Percentiles rank a stretch among this genome's conserved stretches.
Evolutionary conservation across 2,888 invertebrate species (phyloP).

Genomic region (Ichneumon xanthorius): DNA sequence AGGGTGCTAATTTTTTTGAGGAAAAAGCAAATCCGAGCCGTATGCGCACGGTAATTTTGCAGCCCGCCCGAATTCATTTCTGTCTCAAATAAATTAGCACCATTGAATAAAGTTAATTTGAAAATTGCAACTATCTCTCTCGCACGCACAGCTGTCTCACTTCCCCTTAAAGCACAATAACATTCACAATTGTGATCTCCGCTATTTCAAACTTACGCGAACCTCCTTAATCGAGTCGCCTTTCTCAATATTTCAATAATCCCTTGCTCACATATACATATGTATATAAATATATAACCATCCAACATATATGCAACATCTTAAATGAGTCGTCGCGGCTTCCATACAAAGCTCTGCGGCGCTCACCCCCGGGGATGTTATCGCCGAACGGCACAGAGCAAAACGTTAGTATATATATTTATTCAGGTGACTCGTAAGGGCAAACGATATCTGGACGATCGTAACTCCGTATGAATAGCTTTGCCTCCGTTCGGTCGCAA

Average conservation of each 20-base stretch:
- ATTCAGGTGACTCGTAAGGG: slow-evolving; percentile 68
- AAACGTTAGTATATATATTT: slow-evolving; percentile 52
- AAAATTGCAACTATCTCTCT: no score
- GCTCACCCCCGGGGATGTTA: slow-evolving; percentile 51
- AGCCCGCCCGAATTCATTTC: no score
- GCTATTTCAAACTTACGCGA: neutral
- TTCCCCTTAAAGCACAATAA: neutral
- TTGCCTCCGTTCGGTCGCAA: slow-evolving; percentile 72
- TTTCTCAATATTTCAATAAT: slow-evolving; percentile 53
- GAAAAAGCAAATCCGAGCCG: no score
- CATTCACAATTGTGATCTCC: neutral
- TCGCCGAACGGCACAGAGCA: slow-evolving; percentile 52
- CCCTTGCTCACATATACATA: slow-evolving; percentile 1
- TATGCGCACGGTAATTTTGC: no score
- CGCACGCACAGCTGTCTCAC: no score
- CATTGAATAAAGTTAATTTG: no score
- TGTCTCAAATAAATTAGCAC: no score
- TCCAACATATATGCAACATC: slow-evolving; percentile 28
- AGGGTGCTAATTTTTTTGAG: no score
- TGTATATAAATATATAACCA: slow-evolving; percentile 4
- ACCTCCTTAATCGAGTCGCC: slow-evolving; percentile 39
- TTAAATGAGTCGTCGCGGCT: slow-evolving; percentile 71
- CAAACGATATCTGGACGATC: slow-evolving; percentile 72
- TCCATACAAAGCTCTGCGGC: slow-evolving; percentile 48
- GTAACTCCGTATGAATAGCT: slow-evolving; percentile 73